Percentiles rank a stretch among this genome's conserved stretches.
These are phyloP conservation scores for Drosophila kikkawai DNA, from an alignment of 1,140 invertebrate species.

Conservation along the genomic window DNA sequence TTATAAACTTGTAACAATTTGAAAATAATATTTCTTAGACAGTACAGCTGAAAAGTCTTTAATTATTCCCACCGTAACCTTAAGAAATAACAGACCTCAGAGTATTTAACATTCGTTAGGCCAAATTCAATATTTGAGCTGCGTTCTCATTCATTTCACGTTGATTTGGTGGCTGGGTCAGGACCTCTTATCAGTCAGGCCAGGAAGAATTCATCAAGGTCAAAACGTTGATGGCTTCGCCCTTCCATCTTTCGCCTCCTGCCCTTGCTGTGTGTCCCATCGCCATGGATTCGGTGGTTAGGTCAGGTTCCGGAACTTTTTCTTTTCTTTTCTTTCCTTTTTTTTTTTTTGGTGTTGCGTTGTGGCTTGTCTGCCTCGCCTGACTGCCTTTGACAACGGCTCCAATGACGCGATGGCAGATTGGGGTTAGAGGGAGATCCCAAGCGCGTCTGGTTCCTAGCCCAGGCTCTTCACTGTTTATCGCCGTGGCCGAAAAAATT, in stretches of 20 bases:
- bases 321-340: slow-evolving; percentile 6
- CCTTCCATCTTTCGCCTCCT: slow-evolving; percentile 8
- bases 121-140: slow-evolving; percentile 3
- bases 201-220: slow-evolving; percentile 63
- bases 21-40: background rate
- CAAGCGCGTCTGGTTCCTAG: slow-evolving; percentile 20
- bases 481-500: slow-evolving; percentile 60
- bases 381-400: slow-evolving; percentile 55
- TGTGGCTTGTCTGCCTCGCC: slow-evolving; percentile 45
- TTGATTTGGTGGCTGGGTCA: slow-evolving; percentile 45
- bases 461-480: slow-evolving; percentile 50
- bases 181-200: slow-evolving; percentile 53
- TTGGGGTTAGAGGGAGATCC: slow-evolving; percentile 3
- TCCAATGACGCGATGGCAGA: slow-evolving; percentile 49
- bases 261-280: slow-evolving; percentile 4
- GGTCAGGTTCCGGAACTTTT: slow-evolving; percentile 59
- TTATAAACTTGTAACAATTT: background rate
- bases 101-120: slow-evolving; percentile 23
- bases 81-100: background rate
- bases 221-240: slow-evolving; percentile 64
- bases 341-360: slow-evolving; percentile 13
- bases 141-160: slow-evolving; percentile 55
- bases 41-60: background rate
- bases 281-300: slow-evolving; percentile 37
- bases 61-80: too few species aligned